phyloP scores from a whole-genome alignment of 2,113 vertebrate species.

The Gulo gulo region DNA sequence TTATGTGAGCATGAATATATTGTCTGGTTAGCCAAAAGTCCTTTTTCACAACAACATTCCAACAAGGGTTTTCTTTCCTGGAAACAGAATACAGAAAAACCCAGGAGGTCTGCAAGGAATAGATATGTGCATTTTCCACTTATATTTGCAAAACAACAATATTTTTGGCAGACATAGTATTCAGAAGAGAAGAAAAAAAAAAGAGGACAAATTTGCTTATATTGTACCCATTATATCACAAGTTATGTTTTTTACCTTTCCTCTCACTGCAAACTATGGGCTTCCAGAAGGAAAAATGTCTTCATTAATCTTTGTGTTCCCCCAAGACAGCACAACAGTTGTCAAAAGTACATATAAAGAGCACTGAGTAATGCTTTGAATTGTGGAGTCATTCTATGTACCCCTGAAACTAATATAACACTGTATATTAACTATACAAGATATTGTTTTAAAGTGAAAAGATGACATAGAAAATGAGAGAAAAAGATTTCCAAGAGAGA shows the following conservation, averaged over 20 bases:
- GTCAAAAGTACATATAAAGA: background rate
- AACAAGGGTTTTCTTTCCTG: background rate
- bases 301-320: background rate
- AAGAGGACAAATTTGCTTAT: background rate
- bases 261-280: background rate
- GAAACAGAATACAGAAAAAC: background rate
- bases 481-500: background rate
- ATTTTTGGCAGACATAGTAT: background rate
- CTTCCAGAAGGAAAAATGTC: rapidly evolving
- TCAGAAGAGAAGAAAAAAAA: background rate
- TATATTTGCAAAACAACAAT: background rate
- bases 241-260: background rate
- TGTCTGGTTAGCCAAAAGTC: background rate
- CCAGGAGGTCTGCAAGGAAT: background rate
- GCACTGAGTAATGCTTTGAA: background rate
- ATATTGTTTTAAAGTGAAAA: background rate
- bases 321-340: background rate
- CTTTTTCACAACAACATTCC: background rate
- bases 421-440: background rate
- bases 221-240: background rate
- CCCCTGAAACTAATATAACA: background rate
- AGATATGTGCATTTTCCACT: background rate
- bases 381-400: background rate
- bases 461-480: background rate
- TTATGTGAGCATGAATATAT: background rate